These are phyloP conservation scores for Halcyon malimbica DNA, from an alignment of 2,113 vertebrate genomes.

Conservation along the genomic window DNA sequence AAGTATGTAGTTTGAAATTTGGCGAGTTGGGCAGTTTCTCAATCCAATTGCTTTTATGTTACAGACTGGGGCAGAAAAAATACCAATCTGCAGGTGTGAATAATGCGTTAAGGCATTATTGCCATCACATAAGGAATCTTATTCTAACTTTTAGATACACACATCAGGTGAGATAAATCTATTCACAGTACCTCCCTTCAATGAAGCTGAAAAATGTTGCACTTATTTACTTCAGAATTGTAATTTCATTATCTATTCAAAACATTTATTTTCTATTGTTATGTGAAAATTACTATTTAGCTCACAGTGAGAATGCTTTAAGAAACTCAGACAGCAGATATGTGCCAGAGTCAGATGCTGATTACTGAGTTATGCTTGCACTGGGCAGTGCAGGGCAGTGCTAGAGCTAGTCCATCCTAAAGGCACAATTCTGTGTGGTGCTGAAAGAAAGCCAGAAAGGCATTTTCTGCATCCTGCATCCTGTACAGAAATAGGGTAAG, in stretches of 20 bases:
- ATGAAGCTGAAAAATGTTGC: not conserved
- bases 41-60: not conserved
- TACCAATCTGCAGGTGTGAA: accelerated
- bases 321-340: not conserved
- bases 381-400: not conserved
- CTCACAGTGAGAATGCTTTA: not conserved
- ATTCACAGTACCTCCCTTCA: not conserved
- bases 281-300: not conserved
- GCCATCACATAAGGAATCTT: not conserved
- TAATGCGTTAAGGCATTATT: not conserved
- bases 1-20: not conserved
- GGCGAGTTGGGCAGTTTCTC: not conserved
- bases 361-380: not conserved
- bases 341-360: not conserved
- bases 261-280: slow-evolving; percentile 4
- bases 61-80: not conserved
- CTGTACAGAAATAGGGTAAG: not conserved
- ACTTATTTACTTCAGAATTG: slow-evolving; percentile 9
- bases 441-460: not conserved
- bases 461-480: not conserved
- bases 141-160: not conserved
- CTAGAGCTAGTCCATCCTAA: not conserved
- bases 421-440: not conserved
- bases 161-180: not conserved
- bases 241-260: slow-evolving; percentile 5